Percentiles rank a stretch among this genome's conserved stretches.
These are phyloP conservation scores for Vanacampus margaritifer DNA, from an alignment of 2,113 vertebrate species.

Conservation along the genomic window DNA sequence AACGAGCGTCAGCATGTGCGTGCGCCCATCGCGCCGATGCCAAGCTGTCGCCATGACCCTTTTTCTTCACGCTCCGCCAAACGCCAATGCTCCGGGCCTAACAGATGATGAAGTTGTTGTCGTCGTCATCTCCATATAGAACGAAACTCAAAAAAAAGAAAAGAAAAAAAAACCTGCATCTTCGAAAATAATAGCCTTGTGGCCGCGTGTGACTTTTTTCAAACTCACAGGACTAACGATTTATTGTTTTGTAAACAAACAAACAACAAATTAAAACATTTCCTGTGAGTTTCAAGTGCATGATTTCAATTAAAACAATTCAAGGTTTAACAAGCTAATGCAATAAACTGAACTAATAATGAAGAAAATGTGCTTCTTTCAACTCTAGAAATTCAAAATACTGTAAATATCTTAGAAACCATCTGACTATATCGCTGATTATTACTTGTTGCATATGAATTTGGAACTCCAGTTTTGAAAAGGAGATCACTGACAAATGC, in stretches of 20 bases:
- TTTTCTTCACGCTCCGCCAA: constrained; percentile 41
- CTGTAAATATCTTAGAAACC: too few species aligned
- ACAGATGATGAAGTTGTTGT: constrained; percentile 43
- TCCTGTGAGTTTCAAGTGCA: too few species aligned
- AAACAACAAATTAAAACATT: background rate
- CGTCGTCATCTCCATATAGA: constrained; percentile 27
- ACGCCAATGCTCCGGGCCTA: constrained; percentile 34
- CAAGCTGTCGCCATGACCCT: constrained; percentile 18
- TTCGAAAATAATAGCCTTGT: background rate
- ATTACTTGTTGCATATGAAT: too few species aligned
- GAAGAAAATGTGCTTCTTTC: too few species aligned
- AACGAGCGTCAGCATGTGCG: background rate
- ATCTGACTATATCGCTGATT: too few species aligned
- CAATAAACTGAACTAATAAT: too few species aligned
- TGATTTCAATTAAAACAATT: too few species aligned
- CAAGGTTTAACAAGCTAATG: too few species aligned
- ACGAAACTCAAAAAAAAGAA: background rate
- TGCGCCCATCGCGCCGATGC: constrained; percentile 35
- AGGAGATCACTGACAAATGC: background rate
- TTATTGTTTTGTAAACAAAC: background rate
- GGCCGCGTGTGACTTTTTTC: background rate
- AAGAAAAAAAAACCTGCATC: background rate
- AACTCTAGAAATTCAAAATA: too few species aligned
- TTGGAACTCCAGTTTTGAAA: too few species aligned
- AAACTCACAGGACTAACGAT: background rate